phyloP scores from a whole-genome alignment of 2,888 invertebrate genomes.

The Seira ritae region DNA sequence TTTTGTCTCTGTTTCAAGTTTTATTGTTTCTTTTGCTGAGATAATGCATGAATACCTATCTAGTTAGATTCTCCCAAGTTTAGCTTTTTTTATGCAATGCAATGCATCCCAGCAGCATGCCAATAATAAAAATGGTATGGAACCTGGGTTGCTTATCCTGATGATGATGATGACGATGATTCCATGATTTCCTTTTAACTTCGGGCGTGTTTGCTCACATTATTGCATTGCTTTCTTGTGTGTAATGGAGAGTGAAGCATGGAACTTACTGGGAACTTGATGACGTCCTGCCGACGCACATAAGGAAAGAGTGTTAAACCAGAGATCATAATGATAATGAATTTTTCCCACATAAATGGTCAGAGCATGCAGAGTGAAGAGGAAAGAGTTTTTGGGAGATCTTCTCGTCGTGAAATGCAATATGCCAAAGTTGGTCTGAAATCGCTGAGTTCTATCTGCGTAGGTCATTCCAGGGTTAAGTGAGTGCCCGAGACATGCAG shows the following conservation, averaged over 20 bases:
- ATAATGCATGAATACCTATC: neutral
- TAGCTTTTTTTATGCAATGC: neutral
- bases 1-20: neutral
- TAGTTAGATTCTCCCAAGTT: no score
- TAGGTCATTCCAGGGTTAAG: slow-evolving; percentile 51
- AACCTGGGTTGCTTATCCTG: neutral
- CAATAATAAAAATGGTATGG: neutral
- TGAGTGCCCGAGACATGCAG: slow-evolving; percentile 30
- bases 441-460: slow-evolving; percentile 30
- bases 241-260: no score
- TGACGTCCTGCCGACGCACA: slow-evolving; percentile 21
- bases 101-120: neutral
- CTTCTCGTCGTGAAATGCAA: slow-evolving; percentile 24
- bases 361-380: neutral
- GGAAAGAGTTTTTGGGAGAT: neutral
- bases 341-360: slow-evolving; percentile 43
- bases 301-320: neutral
- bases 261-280: no score
- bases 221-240: no score
- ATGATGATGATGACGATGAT: slow-evolving; percentile 31
- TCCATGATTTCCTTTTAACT: neutral
- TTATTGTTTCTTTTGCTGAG: neutral
- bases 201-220: slow-evolving; percentile 28
- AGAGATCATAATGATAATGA: slow-evolving; percentile 13
- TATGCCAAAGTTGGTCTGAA: slow-evolving; percentile 29